These are phyloP conservation scores for Epicauta chinensis DNA, from an alignment of 1,140 invertebrate genomes.

Conservation along the genomic window DNA sequence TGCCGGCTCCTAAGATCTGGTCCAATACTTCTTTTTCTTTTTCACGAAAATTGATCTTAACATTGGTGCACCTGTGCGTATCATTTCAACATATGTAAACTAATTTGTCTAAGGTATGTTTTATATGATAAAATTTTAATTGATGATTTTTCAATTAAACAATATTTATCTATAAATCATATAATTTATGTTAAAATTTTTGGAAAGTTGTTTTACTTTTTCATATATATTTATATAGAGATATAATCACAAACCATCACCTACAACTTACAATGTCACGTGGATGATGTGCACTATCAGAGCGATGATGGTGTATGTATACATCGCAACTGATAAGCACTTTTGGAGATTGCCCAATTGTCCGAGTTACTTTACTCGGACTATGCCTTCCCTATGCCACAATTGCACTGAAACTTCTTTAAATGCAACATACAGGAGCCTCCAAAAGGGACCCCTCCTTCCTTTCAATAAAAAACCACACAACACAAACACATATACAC, in stretches of 20 bases:
- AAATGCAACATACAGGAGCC: too few species aligned
- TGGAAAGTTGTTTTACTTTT: too few species aligned
- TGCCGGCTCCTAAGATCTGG: slow-evolving; percentile 80
- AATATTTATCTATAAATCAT: too few species aligned
- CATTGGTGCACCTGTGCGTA: slow-evolving; percentile 52
- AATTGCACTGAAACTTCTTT: too few species aligned
- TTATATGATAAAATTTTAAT: too few species aligned
- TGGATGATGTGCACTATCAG: slow-evolving; percentile 24
- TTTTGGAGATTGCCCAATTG: too few species aligned
- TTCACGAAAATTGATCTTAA: slow-evolving; percentile 81
- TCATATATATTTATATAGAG: too few species aligned
- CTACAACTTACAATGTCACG: slow-evolving; percentile 19
- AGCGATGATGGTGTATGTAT: slow-evolving; percentile 19
- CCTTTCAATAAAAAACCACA: too few species aligned
- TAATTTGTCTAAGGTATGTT: neutral
- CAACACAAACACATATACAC: slow-evolving; percentile 5
- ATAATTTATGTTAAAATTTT: too few species aligned
- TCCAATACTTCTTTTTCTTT: slow-evolving; percentile 92
- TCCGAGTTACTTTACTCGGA: too few species aligned
- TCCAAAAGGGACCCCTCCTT: slow-evolving; percentile 7
- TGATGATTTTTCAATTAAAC: too few species aligned
- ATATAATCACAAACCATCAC: slow-evolving; percentile 3
- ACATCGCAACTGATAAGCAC: slow-evolving; percentile 13
- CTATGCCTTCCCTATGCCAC: too few species aligned
- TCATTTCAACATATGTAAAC: neutral